Base-by-base conservation (phyloP, 2,888 invertebrate genomes). In the Lobophora halterata region DNA sequence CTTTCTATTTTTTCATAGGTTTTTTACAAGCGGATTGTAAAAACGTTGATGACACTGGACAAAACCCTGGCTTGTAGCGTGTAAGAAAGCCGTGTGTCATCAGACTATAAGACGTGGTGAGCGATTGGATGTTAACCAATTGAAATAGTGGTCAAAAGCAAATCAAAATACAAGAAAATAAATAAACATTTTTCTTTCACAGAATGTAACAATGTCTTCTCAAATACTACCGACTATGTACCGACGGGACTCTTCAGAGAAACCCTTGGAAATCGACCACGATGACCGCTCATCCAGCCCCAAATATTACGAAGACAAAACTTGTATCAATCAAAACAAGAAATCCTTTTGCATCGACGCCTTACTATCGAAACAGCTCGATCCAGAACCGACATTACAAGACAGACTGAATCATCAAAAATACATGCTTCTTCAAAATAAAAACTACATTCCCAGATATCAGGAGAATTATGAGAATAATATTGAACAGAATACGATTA, bases 261-360 rank as follows among this genome's bases (percentile, higher is more conserved):
- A 74, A 42, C 72, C 77, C 0, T 46, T 80, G 10, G 79, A 82
- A 46, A 77, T 79, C n/a, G 85, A 82, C 55, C 77, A 75, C 4
- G 78, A 80, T 2, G 43, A 43, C 48, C 61, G 75, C 0, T 86
- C 87, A 0, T 79, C 61, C 62, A 85, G 79, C 25, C 86, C 86
- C 0, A 80, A 82, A 31, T 86, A 65, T 47, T 85, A 76, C 13
- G 83, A 82, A 13, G 81, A 86, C 0, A 86, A 83, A 46, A 88
- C 88, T 0, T 71, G 80, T 0, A 12, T 88, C 0, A 77, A 68
- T 27, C 77, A 74, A 20, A 61, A 54, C 0, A 93, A 93, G 52
- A 93, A 94, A 31, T 96, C 96, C 0, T 97, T 97, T 67, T 96
- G 97, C 67, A 97, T 97, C 52, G 97, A 97, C 65, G 96, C 97